Percentiles rank a stretch among this genome's conserved stretches.
Conservation (phyloP, 92 coral and sea anemone genomes). For the Pocillopora meandrina region DNA sequence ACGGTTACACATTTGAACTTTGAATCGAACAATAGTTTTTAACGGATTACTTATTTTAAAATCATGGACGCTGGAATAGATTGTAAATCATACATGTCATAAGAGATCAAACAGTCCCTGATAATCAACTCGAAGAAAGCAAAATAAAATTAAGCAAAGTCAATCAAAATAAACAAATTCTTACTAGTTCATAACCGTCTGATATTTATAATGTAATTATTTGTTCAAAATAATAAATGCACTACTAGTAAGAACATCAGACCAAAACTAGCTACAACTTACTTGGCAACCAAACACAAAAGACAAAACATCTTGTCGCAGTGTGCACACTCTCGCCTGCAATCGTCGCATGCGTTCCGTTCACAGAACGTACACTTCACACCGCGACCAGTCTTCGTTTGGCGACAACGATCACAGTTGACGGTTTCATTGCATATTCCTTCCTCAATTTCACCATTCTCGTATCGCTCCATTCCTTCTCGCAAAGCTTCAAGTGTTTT, state of each 20-base stretch:
- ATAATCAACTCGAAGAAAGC: too few relatives aligned
- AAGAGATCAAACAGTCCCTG: too few relatives aligned
- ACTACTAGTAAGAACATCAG: not conserved
- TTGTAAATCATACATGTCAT: too few relatives aligned
- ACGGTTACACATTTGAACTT: too few relatives aligned
- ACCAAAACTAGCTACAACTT: conserved; percentile 28
- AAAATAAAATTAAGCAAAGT: too few relatives aligned
- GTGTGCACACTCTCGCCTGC: conserved; percentile 67
- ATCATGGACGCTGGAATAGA: too few relatives aligned
- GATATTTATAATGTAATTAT: too few relatives aligned
- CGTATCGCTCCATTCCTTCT: conserved; percentile 46
- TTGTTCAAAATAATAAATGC: not conserved
- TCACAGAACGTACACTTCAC: conserved; percentile 79
- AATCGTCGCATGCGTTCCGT: conserved; percentile 64
- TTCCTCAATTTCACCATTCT: conserved; percentile 3
- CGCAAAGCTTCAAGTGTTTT: conserved; percentile 77
- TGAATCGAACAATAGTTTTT: too few relatives aligned
- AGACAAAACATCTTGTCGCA: conserved; percentile 81
- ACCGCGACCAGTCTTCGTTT: conserved; percentile 18
- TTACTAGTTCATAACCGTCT: too few relatives aligned
- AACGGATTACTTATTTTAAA: too few relatives aligned
- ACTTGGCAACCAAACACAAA: conserved; percentile 84
- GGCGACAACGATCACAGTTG: conserved; percentile 69
- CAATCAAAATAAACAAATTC: too few relatives aligned
- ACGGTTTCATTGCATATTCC: conserved; percentile 17